A percentile compares a stretch with the other conserved stretches of the same genome.
Evolutionary conservation across 2,113 vertebrate genomes (phyloP).

Genomic region (Athene cunicularia): DNA sequence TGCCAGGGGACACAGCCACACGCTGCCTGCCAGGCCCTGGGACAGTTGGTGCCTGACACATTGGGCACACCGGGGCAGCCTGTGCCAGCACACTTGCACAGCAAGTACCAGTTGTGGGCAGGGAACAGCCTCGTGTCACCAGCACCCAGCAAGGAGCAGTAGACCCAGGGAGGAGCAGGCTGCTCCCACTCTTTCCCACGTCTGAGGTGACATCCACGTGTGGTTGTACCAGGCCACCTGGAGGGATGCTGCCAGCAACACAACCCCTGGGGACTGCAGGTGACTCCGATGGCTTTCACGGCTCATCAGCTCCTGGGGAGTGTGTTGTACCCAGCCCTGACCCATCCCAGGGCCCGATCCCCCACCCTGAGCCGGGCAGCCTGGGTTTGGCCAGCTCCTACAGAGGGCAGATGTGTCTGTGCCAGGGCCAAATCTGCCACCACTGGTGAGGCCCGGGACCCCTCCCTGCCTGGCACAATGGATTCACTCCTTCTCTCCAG

Average conservation of each 20-base stretch:
- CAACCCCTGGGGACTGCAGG: background rate
- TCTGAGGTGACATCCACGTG: rapidly evolving
- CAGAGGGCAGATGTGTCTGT: background rate
- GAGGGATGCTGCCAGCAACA: rapidly evolving
- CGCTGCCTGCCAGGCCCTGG: background rate
- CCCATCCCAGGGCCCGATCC: background rate
- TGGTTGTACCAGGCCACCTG: background rate
- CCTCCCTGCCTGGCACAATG: background rate
- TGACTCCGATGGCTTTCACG: background rate
- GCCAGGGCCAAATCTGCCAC: background rate
- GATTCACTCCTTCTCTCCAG: background rate
- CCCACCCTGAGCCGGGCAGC: background rate
- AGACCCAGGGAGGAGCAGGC: background rate
- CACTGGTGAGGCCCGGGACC: background rate
- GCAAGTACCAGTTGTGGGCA: rapidly evolving
- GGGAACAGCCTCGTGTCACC: background rate
- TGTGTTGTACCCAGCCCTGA: background rate
- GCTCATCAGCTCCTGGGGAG: background rate
- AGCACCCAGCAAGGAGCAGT: rapidly evolving
- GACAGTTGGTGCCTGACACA: background rate
- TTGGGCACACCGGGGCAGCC: background rate
- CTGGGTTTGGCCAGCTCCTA: rapidly evolving
- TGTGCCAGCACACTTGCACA: background rate
- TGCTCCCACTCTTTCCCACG: background rate
- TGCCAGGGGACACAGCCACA: background rate